Base-by-base conservation (phyloP, 1,140 invertebrate species). In the Anoplolepis gracilipes region DNA sequence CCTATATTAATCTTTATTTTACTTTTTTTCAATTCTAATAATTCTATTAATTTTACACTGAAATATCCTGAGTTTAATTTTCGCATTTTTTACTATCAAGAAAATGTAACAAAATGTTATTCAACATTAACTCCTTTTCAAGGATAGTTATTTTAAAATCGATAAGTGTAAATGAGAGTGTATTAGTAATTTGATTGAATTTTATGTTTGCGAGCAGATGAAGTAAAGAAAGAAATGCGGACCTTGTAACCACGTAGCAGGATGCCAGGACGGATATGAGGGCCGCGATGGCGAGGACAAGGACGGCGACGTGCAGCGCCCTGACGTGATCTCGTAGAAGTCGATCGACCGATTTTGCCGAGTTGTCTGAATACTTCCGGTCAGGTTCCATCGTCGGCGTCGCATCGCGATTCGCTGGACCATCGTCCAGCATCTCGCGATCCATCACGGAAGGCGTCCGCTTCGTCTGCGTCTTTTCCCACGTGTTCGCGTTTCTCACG, bases 221-320 rank as follows among this genome's bases (percentile, higher is more conserved):
- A 49, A 19, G 36, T 19, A 25, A 13, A 49, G 28, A 30, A 55
- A 69, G 22, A 28, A 78, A 65, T 81, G 22, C 85, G n/a, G 25
- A 93, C 92, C 92, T 93, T 36, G 91, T 92, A 70, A 93, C 88
- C 42, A 93, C 92, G 87, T 93, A 93, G 77, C 91, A 93, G n/a
- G 92, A 92, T 11, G 89, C 92, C 16, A 93, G 81, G 6, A 93
- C 92, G 30, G 92, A 93, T 53, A 92, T 89, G 19, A 93, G 82
- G 0, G 92, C 92, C 8, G 92, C 91, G n/a, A 93, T 75, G n/a
- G 92, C 89, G 13, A 93, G 64, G 8, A 92, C 62, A 11, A 93
- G 55, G 7, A 88, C 92, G 8, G 92, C 92, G 1, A 93, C 59
- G 77, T 92, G 91, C 0, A 93, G 69, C 36, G 88, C 85, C 39